A percentile compares a stretch with the other conserved stretches of the same genome.
These are phyloP conservation scores for Aricia artaxerxes DNA, from an alignment of 2,888 invertebrate genomes.

Conservation along the genomic window DNA sequence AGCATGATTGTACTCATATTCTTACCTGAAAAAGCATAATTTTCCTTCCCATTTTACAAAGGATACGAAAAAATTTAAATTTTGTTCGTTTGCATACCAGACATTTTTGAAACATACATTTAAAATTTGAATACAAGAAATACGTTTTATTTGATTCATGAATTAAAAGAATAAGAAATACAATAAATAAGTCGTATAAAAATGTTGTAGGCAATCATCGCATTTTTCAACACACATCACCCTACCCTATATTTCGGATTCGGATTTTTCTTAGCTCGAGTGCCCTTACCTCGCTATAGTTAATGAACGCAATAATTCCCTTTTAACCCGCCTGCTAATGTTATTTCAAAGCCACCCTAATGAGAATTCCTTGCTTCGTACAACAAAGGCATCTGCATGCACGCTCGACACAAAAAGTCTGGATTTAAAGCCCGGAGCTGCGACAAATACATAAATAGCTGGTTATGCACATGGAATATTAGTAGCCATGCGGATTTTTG, in stretches of 20 bases:
- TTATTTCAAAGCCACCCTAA: conserved; percentile 71
- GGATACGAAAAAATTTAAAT: conserved; percentile 18
- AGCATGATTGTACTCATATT: conserved; percentile 52
- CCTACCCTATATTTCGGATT: conserved; percentile 23
- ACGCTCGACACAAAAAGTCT: conserved; percentile 63
- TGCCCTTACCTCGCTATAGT: conserved; percentile 41
- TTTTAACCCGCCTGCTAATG: conserved; percentile 56
- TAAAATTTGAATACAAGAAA: not conserved
- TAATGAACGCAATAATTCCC: conserved; percentile 55
- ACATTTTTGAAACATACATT: not conserved
- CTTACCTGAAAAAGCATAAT: conserved; percentile 45
- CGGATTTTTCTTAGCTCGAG: conserved; percentile 43
- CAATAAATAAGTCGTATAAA: not conserved
- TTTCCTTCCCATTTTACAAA: conserved; percentile 18
- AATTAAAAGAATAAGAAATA: not conserved
- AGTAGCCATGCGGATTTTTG: conserved; percentile 27
- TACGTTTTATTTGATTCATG: not conserved
- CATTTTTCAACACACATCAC: not conserved
- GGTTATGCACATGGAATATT: conserved; percentile 26
- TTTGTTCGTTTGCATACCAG: not conserved
- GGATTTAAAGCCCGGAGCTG: conserved; percentile 55
- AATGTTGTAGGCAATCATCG: not conserved
- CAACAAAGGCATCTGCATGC: conserved; percentile 72
- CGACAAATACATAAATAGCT: conserved; percentile 45
- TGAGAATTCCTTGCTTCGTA: conserved; percentile 64